Evolutionary conservation across 2,797 vertebrate genomes (phyloP), one percentile per base, ranked within the genome.

Genomic region (Siniperca undulata): DNA sequence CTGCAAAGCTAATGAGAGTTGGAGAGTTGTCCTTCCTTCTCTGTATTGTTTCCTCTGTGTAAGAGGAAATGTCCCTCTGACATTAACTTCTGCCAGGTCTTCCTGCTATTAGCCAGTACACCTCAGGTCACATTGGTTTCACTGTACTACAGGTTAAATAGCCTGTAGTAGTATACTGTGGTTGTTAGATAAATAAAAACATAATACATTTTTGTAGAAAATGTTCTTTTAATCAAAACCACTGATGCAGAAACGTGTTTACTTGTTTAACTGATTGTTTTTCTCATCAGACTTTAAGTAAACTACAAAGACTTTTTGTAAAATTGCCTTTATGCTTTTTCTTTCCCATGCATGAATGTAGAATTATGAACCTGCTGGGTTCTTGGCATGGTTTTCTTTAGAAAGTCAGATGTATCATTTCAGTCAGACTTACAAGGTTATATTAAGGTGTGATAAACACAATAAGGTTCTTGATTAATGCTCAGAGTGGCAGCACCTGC

Each of bases 61-160:
- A 38, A 30, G 50, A 90, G 89, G 89, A 93, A 90, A 85, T 85
- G 70, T 86, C 66, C 30, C 62, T 77, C 75, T 86, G 85, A 86
- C 86, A 74, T 80, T 61, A 62, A 53, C 66, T 64, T 59, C 62
- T 81, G 71, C 14, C 69, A 50, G 66, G 58, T 74, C 69, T 93
- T 91, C 84, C 84, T 89, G 91, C 85, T 74, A 12, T 74, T 53
- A 61, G 36, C 40, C 55, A 61, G 53, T 66, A 44, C 77, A 19
- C n/a, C 19, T 50, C 44, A 38, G 56, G 34, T 77, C 77, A 77
- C 59, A 46, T 6, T 48, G 44, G 17, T 61, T 38, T 59, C 17
- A 70, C 22, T 40, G 19, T 24, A 14, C 17, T 38, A 2, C 27
- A 46, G 46, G 27, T 60, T 60, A 9, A 8, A 14, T 5, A 27